These are phyloP conservation scores for Calameuta pallipes DNA, from an alignment of 2,888 invertebrate genomes.

Conservation along the genomic window DNA sequence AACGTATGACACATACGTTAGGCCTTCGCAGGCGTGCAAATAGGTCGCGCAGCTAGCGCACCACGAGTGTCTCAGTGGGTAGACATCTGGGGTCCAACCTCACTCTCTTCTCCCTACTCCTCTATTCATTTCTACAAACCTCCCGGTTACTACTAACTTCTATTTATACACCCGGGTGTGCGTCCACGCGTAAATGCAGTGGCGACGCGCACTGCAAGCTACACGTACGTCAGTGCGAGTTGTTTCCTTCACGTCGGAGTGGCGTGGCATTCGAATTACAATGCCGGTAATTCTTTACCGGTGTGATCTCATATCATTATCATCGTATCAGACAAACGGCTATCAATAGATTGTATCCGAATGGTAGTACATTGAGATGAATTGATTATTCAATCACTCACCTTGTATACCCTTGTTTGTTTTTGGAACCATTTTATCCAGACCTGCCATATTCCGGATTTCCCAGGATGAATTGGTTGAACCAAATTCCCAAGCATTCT, in stretches of 20 bases:
- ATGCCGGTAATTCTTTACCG: background rate
- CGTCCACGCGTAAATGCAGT: slow-evolving; percentile 1
- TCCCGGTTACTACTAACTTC: background rate
- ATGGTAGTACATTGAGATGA: background rate
- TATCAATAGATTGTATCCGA: background rate
- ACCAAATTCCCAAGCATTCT: slow-evolving; percentile 74
- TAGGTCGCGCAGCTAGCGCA: slow-evolving; percentile 12
- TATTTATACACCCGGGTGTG: background rate
- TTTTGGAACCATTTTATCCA: slow-evolving; percentile 70
- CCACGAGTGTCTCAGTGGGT: slow-evolving; percentile 15
- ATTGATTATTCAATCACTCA: slow-evolving; percentile 36
- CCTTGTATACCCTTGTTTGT: slow-evolving; percentile 40
- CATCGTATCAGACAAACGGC: background rate
- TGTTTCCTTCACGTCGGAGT: background rate
- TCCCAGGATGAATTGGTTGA: slow-evolving; percentile 56
- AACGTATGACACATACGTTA: slow-evolving; percentile 19
- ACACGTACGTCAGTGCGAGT: background rate
- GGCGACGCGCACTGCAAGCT: background rate
- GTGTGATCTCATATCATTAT: background rate
- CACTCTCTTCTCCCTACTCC: background rate
- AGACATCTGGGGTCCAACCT: slow-evolving; percentile 25
- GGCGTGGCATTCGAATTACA: background rate
- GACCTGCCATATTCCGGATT: slow-evolving; percentile 72
- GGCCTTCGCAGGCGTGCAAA: slow-evolving; percentile 19
- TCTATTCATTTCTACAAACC: background rate